Evolutionary conservation across 1,140 invertebrate genomes (phyloP).

Genomic region (Procambarus clarkii): DNA sequence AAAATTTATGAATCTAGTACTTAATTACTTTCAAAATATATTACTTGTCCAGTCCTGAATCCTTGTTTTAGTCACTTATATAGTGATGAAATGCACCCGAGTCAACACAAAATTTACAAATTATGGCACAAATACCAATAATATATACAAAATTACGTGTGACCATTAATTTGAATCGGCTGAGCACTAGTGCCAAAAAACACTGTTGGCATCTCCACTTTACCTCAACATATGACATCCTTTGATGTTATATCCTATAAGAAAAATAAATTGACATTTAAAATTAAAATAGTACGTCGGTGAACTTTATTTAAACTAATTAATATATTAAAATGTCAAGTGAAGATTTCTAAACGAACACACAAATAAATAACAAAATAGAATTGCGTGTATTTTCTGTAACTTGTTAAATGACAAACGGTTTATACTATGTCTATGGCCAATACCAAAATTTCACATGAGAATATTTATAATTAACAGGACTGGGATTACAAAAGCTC

Average conservation of each 20-base stretch:
- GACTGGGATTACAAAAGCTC: not conserved
- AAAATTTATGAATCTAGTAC: too few relatives aligned
- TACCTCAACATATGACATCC: too few relatives aligned
- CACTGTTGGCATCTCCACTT: not conserved
- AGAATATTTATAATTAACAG: not conserved
- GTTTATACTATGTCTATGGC: not conserved
- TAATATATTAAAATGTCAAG: not conserved
- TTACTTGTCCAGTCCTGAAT: conserved; percentile 21
- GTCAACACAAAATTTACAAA: conserved; percentile 5
- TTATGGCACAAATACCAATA: conserved; percentile 29
- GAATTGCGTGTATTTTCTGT: not conserved
- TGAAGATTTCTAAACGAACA: too few relatives aligned
- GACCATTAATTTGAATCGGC: not conserved
- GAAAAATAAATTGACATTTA: too few relatives aligned
- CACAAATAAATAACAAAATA: too few relatives aligned
- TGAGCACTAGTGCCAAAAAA: not conserved
- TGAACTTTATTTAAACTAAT: not conserved
- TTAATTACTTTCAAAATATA: not conserved
- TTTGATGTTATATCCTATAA: too few relatives aligned
- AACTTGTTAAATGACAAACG: not conserved
- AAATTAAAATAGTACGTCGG: too few relatives aligned
- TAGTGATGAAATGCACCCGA: conserved; percentile 1
- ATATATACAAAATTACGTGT: conserved; percentile 22
- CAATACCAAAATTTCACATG: not conserved
- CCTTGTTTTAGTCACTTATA: conserved; percentile 5